phyloP scores from a whole-genome alignment of 1,140 invertebrate genomes.

The Odontomachus brunneus region DNA sequence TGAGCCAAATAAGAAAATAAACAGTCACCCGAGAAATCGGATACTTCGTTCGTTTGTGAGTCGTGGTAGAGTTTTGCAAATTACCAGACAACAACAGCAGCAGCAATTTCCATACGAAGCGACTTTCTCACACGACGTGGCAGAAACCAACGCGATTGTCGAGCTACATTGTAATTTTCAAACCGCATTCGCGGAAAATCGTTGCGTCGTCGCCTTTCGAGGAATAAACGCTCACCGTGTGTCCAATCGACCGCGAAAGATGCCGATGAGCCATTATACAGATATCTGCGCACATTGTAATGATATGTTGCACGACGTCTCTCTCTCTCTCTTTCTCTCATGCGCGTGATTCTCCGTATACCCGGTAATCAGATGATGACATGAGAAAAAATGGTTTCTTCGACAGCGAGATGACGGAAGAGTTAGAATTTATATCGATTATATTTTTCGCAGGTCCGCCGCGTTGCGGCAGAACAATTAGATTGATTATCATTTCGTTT shows the following conservation, averaged over 20 bases:
- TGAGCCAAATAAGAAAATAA: slow-evolving; percentile 20
- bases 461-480: no score
- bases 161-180: slow-evolving; percentile 58
- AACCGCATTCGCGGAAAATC: slow-evolving; percentile 43
- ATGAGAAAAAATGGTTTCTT: slow-evolving; percentile 1
- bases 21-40: slow-evolving; percentile 30
- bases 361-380: slow-evolving; percentile 52
- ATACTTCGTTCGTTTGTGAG: not conserved
- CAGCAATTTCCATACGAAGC: no score
- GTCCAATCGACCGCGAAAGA: slow-evolving; percentile 49
- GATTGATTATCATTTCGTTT: no score
- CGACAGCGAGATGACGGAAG: no score
- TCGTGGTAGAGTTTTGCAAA: slow-evolving; percentile 14
- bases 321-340: not conserved
- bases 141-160: slow-evolving; percentile 9
- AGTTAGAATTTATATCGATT: no score
- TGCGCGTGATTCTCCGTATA: not conserved
- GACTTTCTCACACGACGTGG: not conserved
- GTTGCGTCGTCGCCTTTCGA: not conserved
- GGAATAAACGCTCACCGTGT: slow-evolving; percentile 6
- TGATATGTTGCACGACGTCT: slow-evolving; percentile 48
- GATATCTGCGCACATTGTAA: slow-evolving; percentile 43
- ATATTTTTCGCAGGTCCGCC: no score
- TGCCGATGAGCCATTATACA: slow-evolving; percentile 20
- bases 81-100: not conserved